Evolutionary conservation across 2,113 vertebrate species (phyloP).

Genomic region (Urocolius indicus): DNA sequence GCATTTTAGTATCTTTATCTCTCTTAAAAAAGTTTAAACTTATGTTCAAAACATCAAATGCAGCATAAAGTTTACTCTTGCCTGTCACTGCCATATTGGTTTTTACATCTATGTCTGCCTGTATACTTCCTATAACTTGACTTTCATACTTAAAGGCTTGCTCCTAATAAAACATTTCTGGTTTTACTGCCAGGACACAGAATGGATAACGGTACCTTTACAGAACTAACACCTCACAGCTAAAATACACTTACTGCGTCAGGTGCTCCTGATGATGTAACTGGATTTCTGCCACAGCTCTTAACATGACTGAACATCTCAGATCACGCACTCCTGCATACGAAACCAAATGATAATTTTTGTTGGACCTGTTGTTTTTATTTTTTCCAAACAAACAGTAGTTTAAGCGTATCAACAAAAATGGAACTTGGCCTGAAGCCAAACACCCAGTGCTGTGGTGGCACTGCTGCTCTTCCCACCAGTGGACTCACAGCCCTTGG

Average conservation of each 20-base stretch:
- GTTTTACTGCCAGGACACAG: not conserved
- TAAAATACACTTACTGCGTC: not conserved
- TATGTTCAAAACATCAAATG: not conserved
- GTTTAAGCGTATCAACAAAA: not conserved
- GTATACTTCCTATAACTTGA: not conserved
- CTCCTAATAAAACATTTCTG: conserved; percentile 28
- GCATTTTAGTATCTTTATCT: not conserved
- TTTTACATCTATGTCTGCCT: not conserved
- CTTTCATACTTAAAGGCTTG: not conserved
- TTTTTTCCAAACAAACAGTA: not conserved
- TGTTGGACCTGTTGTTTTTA: not conserved
- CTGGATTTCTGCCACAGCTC: not conserved
- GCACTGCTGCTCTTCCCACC: no score
- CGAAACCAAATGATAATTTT: accelerated
- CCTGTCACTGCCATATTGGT: not conserved
- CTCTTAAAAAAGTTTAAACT: not conserved
- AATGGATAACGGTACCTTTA: not conserved
- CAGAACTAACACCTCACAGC: not conserved
- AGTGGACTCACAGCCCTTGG: no score
- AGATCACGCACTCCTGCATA: not conserved
- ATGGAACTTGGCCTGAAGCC: accelerated
- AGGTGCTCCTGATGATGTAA: accelerated
- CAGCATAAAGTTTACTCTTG: not conserved
- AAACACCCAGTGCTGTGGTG: accelerated
- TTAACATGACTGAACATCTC: not conserved